Conservation (phyloP, 1,140 invertebrate genomes). For the Ruditapes philippinarum region DNA sequence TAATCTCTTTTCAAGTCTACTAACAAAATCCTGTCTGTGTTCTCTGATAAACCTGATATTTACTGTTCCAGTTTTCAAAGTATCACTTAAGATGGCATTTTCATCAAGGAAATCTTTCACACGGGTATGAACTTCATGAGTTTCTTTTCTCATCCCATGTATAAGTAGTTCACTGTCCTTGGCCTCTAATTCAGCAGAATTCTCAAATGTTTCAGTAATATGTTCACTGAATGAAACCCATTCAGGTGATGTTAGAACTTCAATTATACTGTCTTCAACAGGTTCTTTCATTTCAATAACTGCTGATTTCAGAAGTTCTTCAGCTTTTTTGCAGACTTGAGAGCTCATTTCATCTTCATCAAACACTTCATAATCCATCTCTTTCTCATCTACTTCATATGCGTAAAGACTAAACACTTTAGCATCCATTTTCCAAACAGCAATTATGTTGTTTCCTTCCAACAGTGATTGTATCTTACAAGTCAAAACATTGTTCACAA, state of each 20-base stretch:
- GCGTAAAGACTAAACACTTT: background rate
- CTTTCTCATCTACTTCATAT: background rate
- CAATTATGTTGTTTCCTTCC: background rate
- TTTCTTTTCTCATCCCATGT: slow-evolving; percentile 16
- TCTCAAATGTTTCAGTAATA: slow-evolving; percentile 32
- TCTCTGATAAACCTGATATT: slow-evolving; percentile 16
- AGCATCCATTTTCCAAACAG: background rate
- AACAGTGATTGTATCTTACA: background rate
- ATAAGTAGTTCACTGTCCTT: background rate
- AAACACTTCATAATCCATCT: background rate
- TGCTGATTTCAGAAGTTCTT: background rate
- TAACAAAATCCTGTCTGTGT: slow-evolving; percentile 8
- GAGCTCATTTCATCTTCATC: background rate
- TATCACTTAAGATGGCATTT: background rate
- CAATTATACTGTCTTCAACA: background rate
- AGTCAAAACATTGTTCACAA: background rate
- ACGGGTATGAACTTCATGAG: background rate
- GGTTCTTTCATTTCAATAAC: background rate
- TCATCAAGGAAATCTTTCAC: slow-evolving; percentile 15
- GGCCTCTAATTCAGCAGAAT: slow-evolving; percentile 15
- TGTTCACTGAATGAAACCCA: background rate
- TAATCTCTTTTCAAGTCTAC: background rate
- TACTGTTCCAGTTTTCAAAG: background rate
- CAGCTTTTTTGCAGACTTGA: background rate
- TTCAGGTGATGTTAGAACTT: background rate